Conservation (phyloP, 2,888 invertebrate genomes). For the Ellobium chinense region DNA sequence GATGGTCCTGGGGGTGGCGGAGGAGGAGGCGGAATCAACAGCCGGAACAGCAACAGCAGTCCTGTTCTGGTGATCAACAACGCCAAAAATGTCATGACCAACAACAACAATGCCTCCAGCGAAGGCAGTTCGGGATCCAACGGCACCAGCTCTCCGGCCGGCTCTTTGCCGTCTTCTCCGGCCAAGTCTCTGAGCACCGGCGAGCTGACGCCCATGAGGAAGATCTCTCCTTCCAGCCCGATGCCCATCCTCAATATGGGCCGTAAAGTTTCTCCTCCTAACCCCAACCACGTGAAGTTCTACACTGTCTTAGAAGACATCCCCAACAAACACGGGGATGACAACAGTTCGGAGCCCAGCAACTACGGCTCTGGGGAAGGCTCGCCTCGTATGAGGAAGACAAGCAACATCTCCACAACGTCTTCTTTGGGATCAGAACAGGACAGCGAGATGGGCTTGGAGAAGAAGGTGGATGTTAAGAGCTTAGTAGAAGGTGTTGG, state of each 20-base stretch:
- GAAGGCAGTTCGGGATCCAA: background rate
- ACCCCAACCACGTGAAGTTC: conserved; percentile 39
- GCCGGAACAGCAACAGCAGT: background rate
- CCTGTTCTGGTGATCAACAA: background rate
- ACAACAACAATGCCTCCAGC: background rate
- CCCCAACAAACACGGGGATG: background rate
- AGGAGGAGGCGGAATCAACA: background rate
- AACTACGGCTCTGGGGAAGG: conserved; percentile 46
- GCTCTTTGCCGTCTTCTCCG: background rate
- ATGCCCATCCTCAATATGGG: background rate
- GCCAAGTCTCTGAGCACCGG: background rate
- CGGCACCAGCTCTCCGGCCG: background rate
- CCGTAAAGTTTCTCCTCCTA: conserved; percentile 33
- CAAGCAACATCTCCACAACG: conserved; percentile 63
- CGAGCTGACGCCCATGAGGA: conserved; percentile 19
- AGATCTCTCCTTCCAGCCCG: background rate
- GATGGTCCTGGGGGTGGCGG: background rate
- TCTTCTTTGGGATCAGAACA: conserved; percentile 67
- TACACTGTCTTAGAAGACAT: conserved; percentile 15
- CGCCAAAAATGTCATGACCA: background rate
- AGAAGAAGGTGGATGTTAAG: conserved; percentile 64
- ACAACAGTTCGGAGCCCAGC: conserved; percentile 43
- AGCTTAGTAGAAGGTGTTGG: conserved; percentile 70
- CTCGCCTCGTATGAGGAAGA: conserved; percentile 56
- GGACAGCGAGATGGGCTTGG: conserved; percentile 48